Evolutionary conservation across 2,113 vertebrate genomes (phyloP).

Genomic region (Apodemus speciosus): DNA sequence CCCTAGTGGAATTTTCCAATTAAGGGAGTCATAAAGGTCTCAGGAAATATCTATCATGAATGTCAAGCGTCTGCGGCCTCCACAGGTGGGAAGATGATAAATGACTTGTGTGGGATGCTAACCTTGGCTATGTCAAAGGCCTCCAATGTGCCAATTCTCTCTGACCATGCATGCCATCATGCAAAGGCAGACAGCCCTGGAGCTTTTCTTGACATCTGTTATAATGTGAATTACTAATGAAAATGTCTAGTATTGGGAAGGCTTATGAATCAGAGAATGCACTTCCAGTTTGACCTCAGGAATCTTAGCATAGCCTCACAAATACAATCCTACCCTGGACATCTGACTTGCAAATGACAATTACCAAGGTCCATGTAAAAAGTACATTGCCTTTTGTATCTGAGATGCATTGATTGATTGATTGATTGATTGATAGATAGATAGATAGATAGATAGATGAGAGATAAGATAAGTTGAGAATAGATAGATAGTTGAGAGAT

Average conservation of each 20-base stretch:
- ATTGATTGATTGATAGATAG: neutral
- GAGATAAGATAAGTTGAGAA: neutral
- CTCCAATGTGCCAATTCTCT: slow-evolving; percentile 5
- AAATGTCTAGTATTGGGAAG: slow-evolving; percentile 51
- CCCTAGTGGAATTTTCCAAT: slow-evolving; percentile 40
- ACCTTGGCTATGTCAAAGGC: slow-evolving; percentile 33
- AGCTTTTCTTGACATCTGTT: slow-evolving; percentile 60
- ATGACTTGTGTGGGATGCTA: slow-evolving; percentile 27
- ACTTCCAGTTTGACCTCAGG: slow-evolving; percentile 64
- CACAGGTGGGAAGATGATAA: slow-evolving; percentile 26
- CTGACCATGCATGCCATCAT: neutral
- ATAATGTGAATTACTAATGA: neutral
- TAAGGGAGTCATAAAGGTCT: slow-evolving; percentile 46
- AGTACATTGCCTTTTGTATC: neutral
- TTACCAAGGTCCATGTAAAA: slow-evolving; percentile 13
- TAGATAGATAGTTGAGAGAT: neutral
- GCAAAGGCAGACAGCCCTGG: neutral
- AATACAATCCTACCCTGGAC: neutral
- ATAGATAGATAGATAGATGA: neutral
- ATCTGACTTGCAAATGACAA: slow-evolving; percentile 32
- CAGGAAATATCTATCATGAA: slow-evolving; percentile 53
- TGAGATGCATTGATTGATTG: neutral
- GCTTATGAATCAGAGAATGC: slow-evolving; percentile 33
- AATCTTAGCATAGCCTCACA: slow-evolving; percentile 1
- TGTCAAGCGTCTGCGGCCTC: slow-evolving; percentile 36